These are phyloP conservation scores for Galaxea fascicularis DNA, from an alignment of 92 coral and sea anemone genomes.

Conservation along the genomic window DNA sequence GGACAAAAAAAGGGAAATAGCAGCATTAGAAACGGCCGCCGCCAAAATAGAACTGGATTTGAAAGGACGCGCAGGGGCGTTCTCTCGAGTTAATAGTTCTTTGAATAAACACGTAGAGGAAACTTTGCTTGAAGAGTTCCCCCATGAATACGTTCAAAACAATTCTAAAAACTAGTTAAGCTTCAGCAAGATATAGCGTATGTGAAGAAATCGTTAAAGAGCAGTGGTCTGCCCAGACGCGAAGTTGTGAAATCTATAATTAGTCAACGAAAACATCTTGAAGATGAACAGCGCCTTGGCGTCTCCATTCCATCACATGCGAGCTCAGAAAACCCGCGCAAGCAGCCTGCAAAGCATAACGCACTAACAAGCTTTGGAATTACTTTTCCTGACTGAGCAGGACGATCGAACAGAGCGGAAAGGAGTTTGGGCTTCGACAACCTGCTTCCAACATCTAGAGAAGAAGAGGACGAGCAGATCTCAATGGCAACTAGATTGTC, in stretches of 20 bases:
- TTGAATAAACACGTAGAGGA: slow-evolving; percentile 38
- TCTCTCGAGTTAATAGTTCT: slow-evolving; percentile 30
- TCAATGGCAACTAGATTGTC: slow-evolving; percentile 34
- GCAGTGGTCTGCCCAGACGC: slow-evolving; percentile 44
- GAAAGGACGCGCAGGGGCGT: slow-evolving; percentile 17
- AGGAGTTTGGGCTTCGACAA: not conserved
- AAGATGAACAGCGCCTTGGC: slow-evolving; percentile 35
- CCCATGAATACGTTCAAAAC: slow-evolving; percentile 35
- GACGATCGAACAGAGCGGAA: not conserved
- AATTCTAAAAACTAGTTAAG: slow-evolving; percentile 58
- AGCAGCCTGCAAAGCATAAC: slow-evolving; percentile 30
- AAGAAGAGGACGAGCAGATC: slow-evolving; percentile 46
- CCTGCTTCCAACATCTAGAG: slow-evolving; percentile 19
- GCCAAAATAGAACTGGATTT: slow-evolving; percentile 40
- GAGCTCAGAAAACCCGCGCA: not conserved
- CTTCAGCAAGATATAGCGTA: slow-evolving; percentile 59
- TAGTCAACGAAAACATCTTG: slow-evolving; percentile 6
- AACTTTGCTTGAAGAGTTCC: slow-evolving; percentile 39
- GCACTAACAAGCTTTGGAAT: slow-evolving; percentile 21
- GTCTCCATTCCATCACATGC: slow-evolving; percentile 23
- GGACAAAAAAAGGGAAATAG: slow-evolving; percentile 45
- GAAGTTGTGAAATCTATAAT: slow-evolving; percentile 40
- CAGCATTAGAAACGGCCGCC: slow-evolving; percentile 43
- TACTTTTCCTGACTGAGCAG: slow-evolving; percentile 22
- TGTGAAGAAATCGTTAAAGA: slow-evolving; percentile 38